Conservation (phyloP, 2,888 invertebrate genomes). For the Scrobipalpa atriplicella region DNA sequence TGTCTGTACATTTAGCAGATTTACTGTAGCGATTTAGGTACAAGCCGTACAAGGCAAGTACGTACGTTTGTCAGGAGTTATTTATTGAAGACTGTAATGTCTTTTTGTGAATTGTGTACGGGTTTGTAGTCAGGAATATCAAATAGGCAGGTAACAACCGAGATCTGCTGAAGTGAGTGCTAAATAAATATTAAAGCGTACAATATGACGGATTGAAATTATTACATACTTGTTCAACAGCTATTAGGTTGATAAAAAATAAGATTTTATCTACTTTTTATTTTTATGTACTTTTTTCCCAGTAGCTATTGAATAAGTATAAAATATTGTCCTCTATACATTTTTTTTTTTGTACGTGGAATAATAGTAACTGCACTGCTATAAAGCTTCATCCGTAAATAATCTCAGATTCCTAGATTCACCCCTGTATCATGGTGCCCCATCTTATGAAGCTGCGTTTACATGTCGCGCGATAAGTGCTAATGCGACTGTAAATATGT, state of each 20-base stretch:
- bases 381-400: too few relatives aligned
- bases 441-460: neutral
- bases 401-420: neutral
- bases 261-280: too few relatives aligned
- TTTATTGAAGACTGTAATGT: conserved; percentile 5
- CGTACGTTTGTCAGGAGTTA: conserved; percentile 33
- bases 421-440: neutral
- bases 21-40: conserved; percentile 47
- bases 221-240: too few relatives aligned
- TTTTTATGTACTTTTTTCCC: too few relatives aligned
- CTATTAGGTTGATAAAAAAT: too few relatives aligned
- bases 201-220: too few relatives aligned
- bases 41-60: conserved; percentile 43
- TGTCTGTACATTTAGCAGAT: conserved; percentile 38
- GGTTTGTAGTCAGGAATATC: neutral
- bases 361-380: too few relatives aligned
- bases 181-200: too few relatives aligned
- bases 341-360: too few relatives aligned
- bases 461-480: neutral
- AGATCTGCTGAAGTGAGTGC: too few relatives aligned
- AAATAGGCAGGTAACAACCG: neutral
- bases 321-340: too few relatives aligned
- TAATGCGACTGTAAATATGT: neutral
- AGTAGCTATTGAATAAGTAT: too few relatives aligned
- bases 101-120: neutral